These are phyloP conservation scores for Heliothis virescens DNA, from an alignment of 1,140 invertebrate genomes.

Conservation along the genomic window DNA sequence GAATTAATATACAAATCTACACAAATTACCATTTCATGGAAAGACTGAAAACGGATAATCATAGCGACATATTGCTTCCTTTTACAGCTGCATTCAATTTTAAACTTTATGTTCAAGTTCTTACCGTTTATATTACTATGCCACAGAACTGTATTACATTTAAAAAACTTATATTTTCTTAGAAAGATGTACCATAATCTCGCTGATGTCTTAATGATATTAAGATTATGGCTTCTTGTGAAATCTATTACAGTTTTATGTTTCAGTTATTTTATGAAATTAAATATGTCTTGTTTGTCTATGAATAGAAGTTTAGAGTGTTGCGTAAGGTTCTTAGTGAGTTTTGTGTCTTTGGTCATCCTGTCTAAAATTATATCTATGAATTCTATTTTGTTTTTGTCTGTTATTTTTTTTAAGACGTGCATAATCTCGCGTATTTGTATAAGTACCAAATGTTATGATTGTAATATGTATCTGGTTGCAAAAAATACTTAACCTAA, in stretches of 20 bases:
- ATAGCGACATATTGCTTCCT: conserved; percentile 18
- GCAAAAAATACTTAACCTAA: no score
- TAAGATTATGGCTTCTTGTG: conserved; percentile 40
- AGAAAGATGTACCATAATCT: conserved; percentile 28
- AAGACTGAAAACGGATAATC: conserved; percentile 36
- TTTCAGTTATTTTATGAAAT: conserved; percentile 34
- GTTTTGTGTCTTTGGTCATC: neutral
- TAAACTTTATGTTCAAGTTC: neutral
- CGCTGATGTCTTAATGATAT: conserved; percentile 32
- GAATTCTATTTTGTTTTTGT: neutral
- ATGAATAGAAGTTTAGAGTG: neutral
- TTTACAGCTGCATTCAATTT: neutral
- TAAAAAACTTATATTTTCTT: conserved; percentile 27
- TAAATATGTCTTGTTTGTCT: neutral
- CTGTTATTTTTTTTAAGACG: neutral
- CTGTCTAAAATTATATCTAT: no score
- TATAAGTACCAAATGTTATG: no score
- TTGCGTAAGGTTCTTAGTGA: neutral
- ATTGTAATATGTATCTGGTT: no score
- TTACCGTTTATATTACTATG: neutral
- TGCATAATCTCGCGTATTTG: no score
- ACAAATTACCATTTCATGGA: conserved; percentile 31
- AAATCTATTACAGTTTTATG: conserved; percentile 30
- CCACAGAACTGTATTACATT: neutral
- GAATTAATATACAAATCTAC: conserved; percentile 39